These are phyloP conservation scores for Sinonovacula constricta DNA, from an alignment of 1,140 invertebrate species.

Conservation along the genomic window DNA sequence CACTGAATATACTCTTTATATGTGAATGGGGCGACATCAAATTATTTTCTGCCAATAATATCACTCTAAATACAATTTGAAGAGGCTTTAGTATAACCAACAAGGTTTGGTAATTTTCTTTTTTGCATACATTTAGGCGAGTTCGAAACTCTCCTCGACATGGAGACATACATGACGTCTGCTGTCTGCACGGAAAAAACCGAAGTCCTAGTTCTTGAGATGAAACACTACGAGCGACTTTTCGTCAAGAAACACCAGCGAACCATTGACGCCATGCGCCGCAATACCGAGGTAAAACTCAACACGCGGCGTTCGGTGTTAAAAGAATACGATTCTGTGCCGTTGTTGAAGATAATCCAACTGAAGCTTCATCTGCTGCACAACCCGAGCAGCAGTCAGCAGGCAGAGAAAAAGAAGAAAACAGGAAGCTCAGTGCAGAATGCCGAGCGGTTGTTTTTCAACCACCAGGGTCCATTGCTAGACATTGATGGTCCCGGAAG, in stretches of 20 bases:
- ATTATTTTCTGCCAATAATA: too few species aligned
- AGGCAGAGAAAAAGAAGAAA: constrained; percentile 50
- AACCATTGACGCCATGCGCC: constrained; percentile 72
- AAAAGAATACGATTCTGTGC: constrained; percentile 62
- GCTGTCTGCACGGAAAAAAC: constrained; percentile 75
- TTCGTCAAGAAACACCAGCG: constrained; percentile 71
- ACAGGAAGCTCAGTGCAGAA: constrained; percentile 57
- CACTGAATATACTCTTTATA: too few species aligned
- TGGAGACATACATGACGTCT: constrained; percentile 75
- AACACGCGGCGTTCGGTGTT: constrained; percentile 56
- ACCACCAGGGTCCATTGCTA: constrained; percentile 71
- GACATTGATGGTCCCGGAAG: constrained; percentile 75
- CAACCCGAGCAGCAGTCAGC: constrained; percentile 47
- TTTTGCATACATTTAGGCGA: too few species aligned
- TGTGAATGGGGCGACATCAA: too few species aligned
- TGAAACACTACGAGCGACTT: constrained; percentile 76
- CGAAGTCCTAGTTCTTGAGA: constrained; percentile 75
- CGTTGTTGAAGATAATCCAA: constrained; percentile 56
- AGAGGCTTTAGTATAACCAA: too few species aligned
- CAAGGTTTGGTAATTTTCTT: too few species aligned
- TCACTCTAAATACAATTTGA: too few species aligned
- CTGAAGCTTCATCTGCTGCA: constrained; percentile 44
- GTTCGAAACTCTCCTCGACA: constrained; percentile 73
- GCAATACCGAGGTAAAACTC: constrained; percentile 65
- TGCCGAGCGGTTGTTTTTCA: constrained; percentile 68